These are phyloP conservation scores for Sebastes schlegelii DNA, from an alignment of 2,113 vertebrate species.

Conservation along the genomic window DNA sequence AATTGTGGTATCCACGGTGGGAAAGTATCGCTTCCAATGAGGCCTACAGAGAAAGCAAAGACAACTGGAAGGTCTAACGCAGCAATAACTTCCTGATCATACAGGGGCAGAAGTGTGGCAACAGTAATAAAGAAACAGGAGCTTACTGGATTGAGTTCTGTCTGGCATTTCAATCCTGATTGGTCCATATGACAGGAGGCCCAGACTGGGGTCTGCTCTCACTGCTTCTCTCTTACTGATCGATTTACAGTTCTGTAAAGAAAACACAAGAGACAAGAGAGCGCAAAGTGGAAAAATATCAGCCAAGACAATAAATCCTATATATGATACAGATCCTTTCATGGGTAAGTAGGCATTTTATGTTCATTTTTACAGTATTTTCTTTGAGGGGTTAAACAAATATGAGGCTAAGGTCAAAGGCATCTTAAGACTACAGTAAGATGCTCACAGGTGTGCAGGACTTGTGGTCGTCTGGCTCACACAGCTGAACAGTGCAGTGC, in stretches of 20 bases:
- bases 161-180: conserved; percentile 73
- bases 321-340: not conserved
- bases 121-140: not conserved
- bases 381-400: not conserved
- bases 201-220: conserved; percentile 40
- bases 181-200: conserved; percentile 82
- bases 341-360: not conserved
- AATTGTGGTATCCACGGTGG: not conserved
- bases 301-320: not conserved
- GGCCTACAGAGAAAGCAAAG: not conserved
- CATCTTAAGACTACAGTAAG: not conserved
- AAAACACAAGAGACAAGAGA: not conserved
- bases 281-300: not conserved
- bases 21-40: not conserved
- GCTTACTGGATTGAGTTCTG: conserved; percentile 62
- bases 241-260: conserved; percentile 76
- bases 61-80: not conserved
- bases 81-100: not conserved
- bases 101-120: not conserved
- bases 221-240: conserved; percentile 76
- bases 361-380: not conserved
- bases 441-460: conserved; percentile 79
- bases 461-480: conserved; percentile 65
- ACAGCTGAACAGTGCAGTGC: conserved; percentile 83
- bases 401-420: not conserved